Conservation (phyloP, 2,797 vertebrate species). For the Cryptoprocta ferox region DNA sequence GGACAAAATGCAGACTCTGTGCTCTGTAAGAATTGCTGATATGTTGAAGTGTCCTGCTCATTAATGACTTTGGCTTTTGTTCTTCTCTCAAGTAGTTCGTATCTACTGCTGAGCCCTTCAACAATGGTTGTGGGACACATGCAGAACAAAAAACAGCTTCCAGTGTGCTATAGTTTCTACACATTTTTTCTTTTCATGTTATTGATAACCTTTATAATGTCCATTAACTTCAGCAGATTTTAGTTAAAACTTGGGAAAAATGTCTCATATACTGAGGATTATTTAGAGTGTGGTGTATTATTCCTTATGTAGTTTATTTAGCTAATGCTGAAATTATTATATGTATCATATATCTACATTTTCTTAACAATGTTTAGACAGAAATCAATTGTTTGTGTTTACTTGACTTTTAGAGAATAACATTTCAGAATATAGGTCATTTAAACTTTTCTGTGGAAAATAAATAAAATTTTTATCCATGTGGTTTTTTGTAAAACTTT, state of each 20-base stretch:
- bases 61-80: not conserved
- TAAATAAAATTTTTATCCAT: constrained; percentile 48
- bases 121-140: not conserved
- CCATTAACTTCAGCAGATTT: not conserved
- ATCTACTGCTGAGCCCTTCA: not conserved
- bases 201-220: not conserved
- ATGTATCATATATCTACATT: not conserved
- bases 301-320: not conserved
- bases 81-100: not conserved
- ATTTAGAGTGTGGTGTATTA: not conserved
- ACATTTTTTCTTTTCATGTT: not conserved
- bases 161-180: not conserved
- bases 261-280: not conserved
- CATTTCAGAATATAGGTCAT: constrained; percentile 40
- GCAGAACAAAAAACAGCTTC: not conserved
- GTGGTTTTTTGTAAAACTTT: constrained; percentile 56
- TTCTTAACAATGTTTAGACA: not conserved
- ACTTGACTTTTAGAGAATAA: constrained; percentile 29
- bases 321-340: not conserved
- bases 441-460: constrained; percentile 57
- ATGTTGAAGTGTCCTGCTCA: not conserved
- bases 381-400: not conserved
- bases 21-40: not conserved
- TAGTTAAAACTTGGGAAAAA: not conserved
- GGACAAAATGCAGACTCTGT: not conserved